phyloP scores from a whole-genome alignment of 2,888 invertebrate species.

The Rotaria magnacalcarata region DNA sequence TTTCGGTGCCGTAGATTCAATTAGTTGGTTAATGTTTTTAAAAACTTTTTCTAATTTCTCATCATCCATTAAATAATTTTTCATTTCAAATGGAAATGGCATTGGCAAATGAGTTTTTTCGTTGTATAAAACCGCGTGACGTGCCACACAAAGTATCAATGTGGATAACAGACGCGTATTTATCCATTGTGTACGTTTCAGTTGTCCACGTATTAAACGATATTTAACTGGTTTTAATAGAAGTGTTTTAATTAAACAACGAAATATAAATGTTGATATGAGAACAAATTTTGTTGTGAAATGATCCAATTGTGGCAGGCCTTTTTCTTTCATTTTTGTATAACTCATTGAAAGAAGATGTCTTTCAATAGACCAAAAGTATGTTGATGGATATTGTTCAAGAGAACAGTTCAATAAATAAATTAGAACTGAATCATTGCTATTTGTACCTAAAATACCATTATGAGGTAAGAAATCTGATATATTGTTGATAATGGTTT shows the following conservation, averaged over 20 bases:
- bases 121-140: neutral
- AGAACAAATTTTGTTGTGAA: slow-evolving; percentile 17
- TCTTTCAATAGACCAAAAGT: slow-evolving; percentile 1
- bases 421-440: neutral
- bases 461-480: neutral
- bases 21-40: neutral
- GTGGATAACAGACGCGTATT: slow-evolving; percentile 19
- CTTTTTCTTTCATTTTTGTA: neutral
- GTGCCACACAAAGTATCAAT: neutral
- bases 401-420: neutral
- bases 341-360: slow-evolving; percentile 5
- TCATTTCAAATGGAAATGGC: slow-evolving; percentile 34
- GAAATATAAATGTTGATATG: neutral
- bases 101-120: neutral
- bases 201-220: slow-evolving; percentile 51
- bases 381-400: neutral
- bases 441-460: slow-evolving; percentile 7
- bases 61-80: slow-evolving; percentile 8
- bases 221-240: slow-evolving; percentile 55
- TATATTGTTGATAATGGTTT: neutral
- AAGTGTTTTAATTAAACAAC: slow-evolving; percentile 46
- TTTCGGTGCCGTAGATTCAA: neutral
- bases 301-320: neutral
- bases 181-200: slow-evolving; percentile 43
- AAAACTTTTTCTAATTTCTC: neutral